phyloP scores from a whole-genome alignment of 2,797 vertebrate species.

The Caiman crocodilus region DNA sequence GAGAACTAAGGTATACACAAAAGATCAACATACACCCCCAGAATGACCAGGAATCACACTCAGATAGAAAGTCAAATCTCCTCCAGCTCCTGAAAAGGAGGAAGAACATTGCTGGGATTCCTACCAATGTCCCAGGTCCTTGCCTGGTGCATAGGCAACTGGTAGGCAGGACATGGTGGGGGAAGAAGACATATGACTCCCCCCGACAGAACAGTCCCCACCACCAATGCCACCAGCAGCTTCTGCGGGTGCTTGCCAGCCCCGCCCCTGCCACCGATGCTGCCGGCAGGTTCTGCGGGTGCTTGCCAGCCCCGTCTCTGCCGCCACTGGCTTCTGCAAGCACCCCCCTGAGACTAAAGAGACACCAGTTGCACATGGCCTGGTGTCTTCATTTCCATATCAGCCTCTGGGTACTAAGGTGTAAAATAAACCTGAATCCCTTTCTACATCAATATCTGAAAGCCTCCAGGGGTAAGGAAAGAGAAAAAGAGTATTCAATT shows the following conservation, averaged over 20 bases:
- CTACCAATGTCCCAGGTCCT: not conserved
- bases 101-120: not conserved
- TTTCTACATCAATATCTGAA: not conserved
- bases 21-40: not conserved
- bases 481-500: not conserved
- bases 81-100: not conserved
- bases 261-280: too few species aligned
- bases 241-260: too few species aligned
- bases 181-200: too few species aligned
- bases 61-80: not conserved
- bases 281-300: too few species aligned
- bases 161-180: too few species aligned
- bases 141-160: too few species aligned
- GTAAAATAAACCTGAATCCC: not conserved
- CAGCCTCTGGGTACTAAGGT: not conserved
- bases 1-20: not conserved
- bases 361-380: too few species aligned
- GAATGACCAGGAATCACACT: not conserved
- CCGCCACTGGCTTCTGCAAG: too few species aligned
- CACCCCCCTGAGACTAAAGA: too few species aligned
- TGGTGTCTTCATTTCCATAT: not conserved
- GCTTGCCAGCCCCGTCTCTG: too few species aligned
- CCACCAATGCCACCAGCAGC: too few species aligned
- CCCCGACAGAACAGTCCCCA: too few species aligned
- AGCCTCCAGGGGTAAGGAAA: not conserved